Conservation (phyloP, 2,113 vertebrate species). For the Otocyon megalotis region DNA sequence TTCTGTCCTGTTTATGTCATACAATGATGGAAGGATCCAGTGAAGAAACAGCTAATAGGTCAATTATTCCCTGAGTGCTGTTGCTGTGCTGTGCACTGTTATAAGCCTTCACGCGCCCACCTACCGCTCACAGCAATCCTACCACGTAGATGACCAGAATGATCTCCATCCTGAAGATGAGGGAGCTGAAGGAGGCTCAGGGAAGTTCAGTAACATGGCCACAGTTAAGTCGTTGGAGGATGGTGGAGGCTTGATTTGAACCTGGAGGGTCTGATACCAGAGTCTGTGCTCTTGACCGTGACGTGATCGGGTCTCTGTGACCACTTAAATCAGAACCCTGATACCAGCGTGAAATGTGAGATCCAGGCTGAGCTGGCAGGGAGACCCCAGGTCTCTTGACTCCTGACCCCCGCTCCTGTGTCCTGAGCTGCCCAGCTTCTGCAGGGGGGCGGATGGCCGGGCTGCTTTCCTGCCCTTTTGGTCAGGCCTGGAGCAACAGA, state of each 20-base stretch:
- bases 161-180: not conserved
- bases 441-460: not conserved
- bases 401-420: not conserved
- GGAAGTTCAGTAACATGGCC: not conserved
- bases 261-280: no score
- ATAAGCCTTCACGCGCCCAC: not conserved
- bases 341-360: not conserved
- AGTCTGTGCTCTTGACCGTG: not conserved
- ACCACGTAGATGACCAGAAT: accelerated
- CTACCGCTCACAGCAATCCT: not conserved
- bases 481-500: conserved; percentile 10
- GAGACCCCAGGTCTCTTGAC: not conserved
- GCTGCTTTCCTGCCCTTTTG: not conserved
- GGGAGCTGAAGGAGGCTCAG: not conserved
- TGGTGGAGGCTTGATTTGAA: not conserved
- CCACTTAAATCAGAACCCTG: conserved; percentile 26
- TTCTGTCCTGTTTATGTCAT: not conserved
- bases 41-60: not conserved
- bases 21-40: not conserved
- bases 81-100: accelerated
- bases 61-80: not conserved
- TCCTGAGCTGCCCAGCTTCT: not conserved
- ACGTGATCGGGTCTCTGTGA: not conserved
- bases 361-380: not conserved
- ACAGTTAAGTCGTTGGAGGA: not conserved